Percentiles rank a stretch among this genome's conserved stretches.
Conservation (phyloP, 2,113 vertebrate genomes). For the Cyprinodon variegatus region DNA sequence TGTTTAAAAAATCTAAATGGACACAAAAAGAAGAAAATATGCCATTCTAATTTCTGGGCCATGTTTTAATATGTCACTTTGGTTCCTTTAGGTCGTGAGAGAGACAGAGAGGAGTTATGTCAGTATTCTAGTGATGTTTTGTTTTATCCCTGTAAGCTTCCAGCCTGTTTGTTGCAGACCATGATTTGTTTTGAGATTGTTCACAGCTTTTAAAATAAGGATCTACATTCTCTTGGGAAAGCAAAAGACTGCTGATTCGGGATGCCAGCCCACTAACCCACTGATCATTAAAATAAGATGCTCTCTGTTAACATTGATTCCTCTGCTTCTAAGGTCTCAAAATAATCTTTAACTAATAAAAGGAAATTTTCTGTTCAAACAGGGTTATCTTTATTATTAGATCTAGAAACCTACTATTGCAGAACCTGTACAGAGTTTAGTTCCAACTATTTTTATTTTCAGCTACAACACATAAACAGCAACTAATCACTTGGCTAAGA, state of each 20-base stretch:
- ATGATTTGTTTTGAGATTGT: not conserved
- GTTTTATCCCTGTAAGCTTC: not conserved
- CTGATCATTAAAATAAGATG: not conserved
- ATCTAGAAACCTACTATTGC: not conserved
- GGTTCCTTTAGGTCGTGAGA: not conserved
- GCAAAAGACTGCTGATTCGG: not conserved
- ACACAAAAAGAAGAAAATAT: not conserved
- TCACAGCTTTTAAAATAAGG: not conserved
- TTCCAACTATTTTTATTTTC: too few species aligned
- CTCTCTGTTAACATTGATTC: not conserved
- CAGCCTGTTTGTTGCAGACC: not conserved
- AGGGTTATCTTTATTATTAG: not conserved
- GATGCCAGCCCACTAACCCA: not conserved
- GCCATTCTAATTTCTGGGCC: not conserved
- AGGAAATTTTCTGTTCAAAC: not conserved
- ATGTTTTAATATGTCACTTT: not conserved
- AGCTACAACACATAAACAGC: too few species aligned
- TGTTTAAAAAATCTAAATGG: not conserved
- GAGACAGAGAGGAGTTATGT: not conserved
- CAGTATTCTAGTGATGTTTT: not conserved
- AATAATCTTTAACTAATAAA: not conserved
- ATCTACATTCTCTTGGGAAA: not conserved
- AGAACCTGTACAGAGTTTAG: too few species aligned
- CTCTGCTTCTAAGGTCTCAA: not conserved
- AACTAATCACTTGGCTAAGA: too few species aligned